Percentiles rank a stretch among this genome's conserved stretches.
These are phyloP conservation scores for Volucella bombylans DNA, from an alignment of 2,888 invertebrate species.

Conservation along the genomic window DNA sequence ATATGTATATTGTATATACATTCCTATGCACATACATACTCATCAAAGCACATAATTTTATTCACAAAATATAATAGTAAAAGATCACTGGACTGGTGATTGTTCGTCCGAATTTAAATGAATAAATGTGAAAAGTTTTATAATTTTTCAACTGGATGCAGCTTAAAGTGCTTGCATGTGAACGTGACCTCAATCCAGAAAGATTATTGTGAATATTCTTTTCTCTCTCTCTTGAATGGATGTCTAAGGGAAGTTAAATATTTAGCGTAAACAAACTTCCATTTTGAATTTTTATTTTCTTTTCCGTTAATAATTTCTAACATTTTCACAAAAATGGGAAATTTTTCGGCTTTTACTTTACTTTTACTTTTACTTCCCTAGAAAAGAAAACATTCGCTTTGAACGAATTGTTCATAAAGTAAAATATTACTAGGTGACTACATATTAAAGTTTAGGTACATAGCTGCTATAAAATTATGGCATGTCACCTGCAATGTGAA, in stretches of 20 bases:
- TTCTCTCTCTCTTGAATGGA: constrained; percentile 1
- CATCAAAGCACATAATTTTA: background rate
- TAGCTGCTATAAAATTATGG: too few species aligned
- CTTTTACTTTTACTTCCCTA: too few species aligned
- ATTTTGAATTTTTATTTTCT: too few species aligned
- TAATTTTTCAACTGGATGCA: constrained; percentile 35
- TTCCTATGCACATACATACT: background rate
- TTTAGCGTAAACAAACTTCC: too few species aligned
- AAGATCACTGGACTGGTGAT: background rate
- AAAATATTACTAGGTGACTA: too few species aligned
- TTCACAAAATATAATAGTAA: constrained; percentile 1
- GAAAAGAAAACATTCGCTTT: too few species aligned
- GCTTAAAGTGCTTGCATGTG: constrained; percentile 10
- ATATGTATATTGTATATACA: background rate
- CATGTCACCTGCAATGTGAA: too few species aligned
- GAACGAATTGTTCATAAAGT: too few species aligned
- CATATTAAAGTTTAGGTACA: too few species aligned
- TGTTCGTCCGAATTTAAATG: constrained; percentile 20
- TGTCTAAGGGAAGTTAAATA: background rate
- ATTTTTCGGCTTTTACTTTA: too few species aligned
- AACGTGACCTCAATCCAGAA: constrained; percentile 28
- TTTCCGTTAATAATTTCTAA: too few species aligned
- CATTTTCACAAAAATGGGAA: too few species aligned
- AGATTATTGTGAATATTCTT: constrained; percentile 24
- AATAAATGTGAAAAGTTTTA: constrained; percentile 15